A percentile compares a stretch with the other conserved stretches of the same genome.
Evolutionary conservation across 1,140 invertebrate species (phyloP).

Genomic region (Ruditapes philippinarum): DNA sequence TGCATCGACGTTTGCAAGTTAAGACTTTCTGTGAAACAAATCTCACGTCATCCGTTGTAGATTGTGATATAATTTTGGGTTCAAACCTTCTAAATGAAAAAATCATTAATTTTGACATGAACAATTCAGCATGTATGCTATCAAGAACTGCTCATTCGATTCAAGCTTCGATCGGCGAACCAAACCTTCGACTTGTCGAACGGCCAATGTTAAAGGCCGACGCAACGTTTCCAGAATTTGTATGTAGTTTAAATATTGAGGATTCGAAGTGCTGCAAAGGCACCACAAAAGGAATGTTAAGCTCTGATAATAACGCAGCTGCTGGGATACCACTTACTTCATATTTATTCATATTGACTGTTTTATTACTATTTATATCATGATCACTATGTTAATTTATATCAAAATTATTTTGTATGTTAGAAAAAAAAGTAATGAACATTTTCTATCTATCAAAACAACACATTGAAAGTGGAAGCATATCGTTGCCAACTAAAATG

Average conservation of each 20-base stretch:
- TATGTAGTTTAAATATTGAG: not conserved
- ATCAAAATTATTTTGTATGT: too few relatives aligned
- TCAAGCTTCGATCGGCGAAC: not conserved
- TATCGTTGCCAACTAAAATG: too few relatives aligned
- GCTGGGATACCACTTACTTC: too few relatives aligned
- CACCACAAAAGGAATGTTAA: not conserved
- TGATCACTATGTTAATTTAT: too few relatives aligned
- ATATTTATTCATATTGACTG: too few relatives aligned
- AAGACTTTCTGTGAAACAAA: slow-evolving; percentile 48
- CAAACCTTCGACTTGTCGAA: not conserved
- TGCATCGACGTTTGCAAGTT: slow-evolving; percentile 14
- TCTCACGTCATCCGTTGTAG: not conserved
- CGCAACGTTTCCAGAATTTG: slow-evolving; percentile 41
- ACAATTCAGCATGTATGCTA: slow-evolving; percentile 2
- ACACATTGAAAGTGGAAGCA: too few relatives aligned
- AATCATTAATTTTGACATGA: slow-evolving; percentile 47
- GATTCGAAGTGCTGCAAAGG: not conserved
- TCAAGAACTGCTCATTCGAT: not conserved
- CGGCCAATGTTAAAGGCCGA: slow-evolving; percentile 16
- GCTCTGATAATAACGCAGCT: too few relatives aligned
- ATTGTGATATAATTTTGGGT: slow-evolving; percentile 42
- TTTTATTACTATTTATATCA: too few relatives aligned
- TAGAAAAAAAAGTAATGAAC: too few relatives aligned
- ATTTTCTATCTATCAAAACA: too few relatives aligned
- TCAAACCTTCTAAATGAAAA: slow-evolving; percentile 44